phyloP scores from a whole-genome alignment of 2,113 vertebrate species.

The Platysteira castanea region DNA sequence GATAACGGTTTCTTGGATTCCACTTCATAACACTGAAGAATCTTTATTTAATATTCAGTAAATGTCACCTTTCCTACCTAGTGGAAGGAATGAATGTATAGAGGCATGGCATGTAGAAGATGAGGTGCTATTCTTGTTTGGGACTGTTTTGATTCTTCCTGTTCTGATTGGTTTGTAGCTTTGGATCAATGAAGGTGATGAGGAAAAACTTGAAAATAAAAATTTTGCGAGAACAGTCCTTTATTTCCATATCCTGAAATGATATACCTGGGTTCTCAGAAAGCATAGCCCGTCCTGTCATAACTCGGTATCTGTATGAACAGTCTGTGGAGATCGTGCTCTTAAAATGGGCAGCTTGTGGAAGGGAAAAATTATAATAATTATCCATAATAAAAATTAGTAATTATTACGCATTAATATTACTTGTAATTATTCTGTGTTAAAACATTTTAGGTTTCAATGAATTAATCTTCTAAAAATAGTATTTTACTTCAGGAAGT shows the following conservation, averaged over 20 bases:
- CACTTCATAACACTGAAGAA: not conserved
- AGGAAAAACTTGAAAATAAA: not conserved
- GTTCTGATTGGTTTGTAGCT: not conserved
- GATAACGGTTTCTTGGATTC: not conserved
- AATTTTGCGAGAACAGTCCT: not conserved
- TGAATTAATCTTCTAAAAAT: not conserved
- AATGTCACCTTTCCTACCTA: not conserved
- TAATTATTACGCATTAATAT: not conserved
- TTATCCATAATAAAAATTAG: not conserved
- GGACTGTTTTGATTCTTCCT: not conserved
- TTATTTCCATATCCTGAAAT: not conserved
- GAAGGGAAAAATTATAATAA: not conserved
- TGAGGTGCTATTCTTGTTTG: not conserved
- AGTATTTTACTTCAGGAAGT: not conserved
- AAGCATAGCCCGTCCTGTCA: not conserved
- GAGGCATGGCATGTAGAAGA: not conserved
- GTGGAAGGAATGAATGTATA: not conserved
- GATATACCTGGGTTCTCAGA: not conserved
- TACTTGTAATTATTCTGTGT: not conserved
- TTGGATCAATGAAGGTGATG: not conserved
- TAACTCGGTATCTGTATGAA: rapidly evolving
- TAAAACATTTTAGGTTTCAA: not conserved
- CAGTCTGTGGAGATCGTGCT: not conserved
- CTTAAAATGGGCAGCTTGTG: not conserved
- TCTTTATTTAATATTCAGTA: not conserved